A percentile compares a stretch with the other conserved stretches of the same genome.
These are phyloP conservation scores for Sitodiplosis mosellana DNA, from an alignment of 1,140 invertebrate species.

Conservation along the genomic window DNA sequence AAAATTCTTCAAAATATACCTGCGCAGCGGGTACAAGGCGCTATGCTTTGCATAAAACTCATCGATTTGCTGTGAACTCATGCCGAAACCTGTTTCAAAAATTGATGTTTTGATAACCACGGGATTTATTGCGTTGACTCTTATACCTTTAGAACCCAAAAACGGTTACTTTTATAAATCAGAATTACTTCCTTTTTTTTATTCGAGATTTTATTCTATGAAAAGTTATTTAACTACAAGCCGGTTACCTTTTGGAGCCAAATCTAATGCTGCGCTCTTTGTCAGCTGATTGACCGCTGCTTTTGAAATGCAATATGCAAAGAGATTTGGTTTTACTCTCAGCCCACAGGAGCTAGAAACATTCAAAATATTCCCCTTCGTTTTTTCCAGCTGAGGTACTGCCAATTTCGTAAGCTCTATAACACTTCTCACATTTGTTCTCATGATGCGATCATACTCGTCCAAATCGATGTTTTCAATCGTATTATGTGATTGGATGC, in stretches of 20 bases:
- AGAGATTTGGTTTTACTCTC: constrained; percentile 41
- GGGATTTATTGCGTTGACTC: neutral
- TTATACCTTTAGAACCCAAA: neutral
- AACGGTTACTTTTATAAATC: too few species aligned
- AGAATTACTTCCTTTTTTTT: too few species aligned
- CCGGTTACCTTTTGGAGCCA: constrained; percentile 37
- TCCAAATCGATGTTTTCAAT: too few species aligned
- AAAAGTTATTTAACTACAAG: too few species aligned
- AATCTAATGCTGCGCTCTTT: constrained; percentile 45
- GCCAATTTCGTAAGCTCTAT: constrained; percentile 58
- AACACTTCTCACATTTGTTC: constrained; percentile 45
- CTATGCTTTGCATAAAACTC: too few species aligned
- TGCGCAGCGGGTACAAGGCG: too few species aligned
- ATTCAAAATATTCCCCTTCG: constrained; percentile 63
- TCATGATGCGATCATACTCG: too few species aligned
- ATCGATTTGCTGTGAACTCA: too few species aligned
- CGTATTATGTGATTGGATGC: constrained; percentile 32
- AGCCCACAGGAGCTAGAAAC: constrained; percentile 58
- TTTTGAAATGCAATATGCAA: constrained; percentile 67
- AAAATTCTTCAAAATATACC: too few species aligned
- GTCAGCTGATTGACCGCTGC: constrained; percentile 67
- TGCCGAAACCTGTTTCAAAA: too few species aligned
- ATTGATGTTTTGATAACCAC: too few species aligned
- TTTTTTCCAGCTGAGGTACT: constrained; percentile 48
- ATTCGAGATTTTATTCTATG: too few species aligned